Conservation (phyloP, 2,888 invertebrate genomes). For the Protula sp. region DNA sequence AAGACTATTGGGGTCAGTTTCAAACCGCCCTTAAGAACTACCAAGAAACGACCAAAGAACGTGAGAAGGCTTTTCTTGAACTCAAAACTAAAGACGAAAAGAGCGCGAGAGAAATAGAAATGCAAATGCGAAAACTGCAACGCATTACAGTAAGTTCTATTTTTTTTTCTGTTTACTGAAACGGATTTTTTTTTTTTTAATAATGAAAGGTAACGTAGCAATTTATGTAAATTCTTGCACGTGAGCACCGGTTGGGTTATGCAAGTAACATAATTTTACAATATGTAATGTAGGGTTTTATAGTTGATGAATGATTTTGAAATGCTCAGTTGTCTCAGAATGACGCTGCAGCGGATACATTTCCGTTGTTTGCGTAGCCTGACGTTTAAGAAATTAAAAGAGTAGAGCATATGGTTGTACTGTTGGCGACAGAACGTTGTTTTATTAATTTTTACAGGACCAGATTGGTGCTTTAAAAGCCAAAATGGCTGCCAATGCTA, state of each 20-base stretch:
- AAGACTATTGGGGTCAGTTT: constrained; percentile 50
- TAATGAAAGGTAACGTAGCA: background rate
- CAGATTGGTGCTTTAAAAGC: constrained; percentile 46
- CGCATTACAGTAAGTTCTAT: constrained; percentile 42
- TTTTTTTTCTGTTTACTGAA: background rate
- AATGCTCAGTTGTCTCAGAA: too few relatives aligned
- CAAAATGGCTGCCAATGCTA: constrained; percentile 48
- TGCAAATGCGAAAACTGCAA: constrained; percentile 52
- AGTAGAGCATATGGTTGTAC: too few relatives aligned
- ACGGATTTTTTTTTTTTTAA: too few relatives aligned
- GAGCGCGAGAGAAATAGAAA: constrained; percentile 52
- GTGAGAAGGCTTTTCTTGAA: constrained; percentile 49
- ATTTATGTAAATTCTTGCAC: background rate
- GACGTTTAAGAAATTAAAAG: too few relatives aligned
- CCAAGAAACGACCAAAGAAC: constrained; percentile 50
- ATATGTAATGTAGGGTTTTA: too few relatives aligned
- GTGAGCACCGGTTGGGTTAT: too few relatives aligned
- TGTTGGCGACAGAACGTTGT: background rate
- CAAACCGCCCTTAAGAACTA: constrained; percentile 47
- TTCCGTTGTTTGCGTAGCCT: too few relatives aligned
- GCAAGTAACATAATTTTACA: too few relatives aligned
- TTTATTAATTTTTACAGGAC: constrained; percentile 32
- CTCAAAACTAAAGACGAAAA: constrained; percentile 51
- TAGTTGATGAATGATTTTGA: too few relatives aligned
- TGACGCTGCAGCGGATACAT: too few relatives aligned